Evolutionary conservation across 2,888 invertebrate genomes (phyloP).

Genomic region (Diaphora mendica): DNA sequence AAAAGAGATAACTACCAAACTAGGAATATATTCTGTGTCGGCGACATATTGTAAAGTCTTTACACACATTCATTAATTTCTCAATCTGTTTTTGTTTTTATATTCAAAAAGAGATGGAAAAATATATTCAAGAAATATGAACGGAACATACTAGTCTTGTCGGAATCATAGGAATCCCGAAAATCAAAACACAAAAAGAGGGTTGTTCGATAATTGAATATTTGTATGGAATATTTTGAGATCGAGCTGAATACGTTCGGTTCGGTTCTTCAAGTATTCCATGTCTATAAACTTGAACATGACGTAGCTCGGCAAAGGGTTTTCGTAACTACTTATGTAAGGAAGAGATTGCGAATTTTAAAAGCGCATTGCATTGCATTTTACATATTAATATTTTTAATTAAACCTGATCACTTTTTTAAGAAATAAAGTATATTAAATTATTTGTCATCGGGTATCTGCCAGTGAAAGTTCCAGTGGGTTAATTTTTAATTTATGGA

Average conservation of each 20-base stretch:
- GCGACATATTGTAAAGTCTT: too few relatives aligned
- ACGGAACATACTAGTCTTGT: neutral
- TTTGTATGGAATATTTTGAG: constrained; percentile 7
- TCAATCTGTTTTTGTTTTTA: neutral
- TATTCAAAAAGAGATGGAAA: neutral
- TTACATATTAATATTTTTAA: too few relatives aligned
- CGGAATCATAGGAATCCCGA: neutral
- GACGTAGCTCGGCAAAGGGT: neutral
- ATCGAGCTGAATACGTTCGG: constrained; percentile 4
- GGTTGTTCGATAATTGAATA: constrained; percentile 10
- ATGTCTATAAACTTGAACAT: constrained; percentile 1
- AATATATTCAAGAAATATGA: neutral
- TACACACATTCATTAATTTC: neutral
- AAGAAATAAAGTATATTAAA: too few relatives aligned
- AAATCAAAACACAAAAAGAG: constrained; percentile 7
- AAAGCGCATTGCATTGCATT: neutral
- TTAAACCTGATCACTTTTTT: too few relatives aligned
- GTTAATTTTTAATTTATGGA: too few relatives aligned
- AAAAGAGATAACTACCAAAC: too few relatives aligned
- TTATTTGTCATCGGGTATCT: too few relatives aligned
- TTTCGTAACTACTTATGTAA: neutral
- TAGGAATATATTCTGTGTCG: too few relatives aligned
- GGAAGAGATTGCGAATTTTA: neutral
- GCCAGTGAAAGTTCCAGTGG: too few relatives aligned
- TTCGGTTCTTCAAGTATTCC: neutral